phyloP scores from a whole-genome alignment of 2,888 invertebrate genomes.

The Helicoverpa assulta region DNA sequence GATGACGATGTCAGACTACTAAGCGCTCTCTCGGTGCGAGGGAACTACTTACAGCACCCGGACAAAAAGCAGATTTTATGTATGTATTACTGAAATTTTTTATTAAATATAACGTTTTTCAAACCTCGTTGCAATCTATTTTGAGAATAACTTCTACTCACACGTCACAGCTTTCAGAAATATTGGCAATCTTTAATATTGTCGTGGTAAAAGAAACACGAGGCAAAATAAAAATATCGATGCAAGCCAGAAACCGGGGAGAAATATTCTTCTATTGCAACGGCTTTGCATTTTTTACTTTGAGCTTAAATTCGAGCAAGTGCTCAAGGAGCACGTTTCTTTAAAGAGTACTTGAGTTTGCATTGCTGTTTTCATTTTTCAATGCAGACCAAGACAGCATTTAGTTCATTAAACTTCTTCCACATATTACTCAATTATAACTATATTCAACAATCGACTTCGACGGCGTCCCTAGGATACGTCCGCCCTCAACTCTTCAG shows the following conservation, averaged over 20 bases:
- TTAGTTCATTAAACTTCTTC: too few relatives aligned
- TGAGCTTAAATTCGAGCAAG: slow-evolving; percentile 9
- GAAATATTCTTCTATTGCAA: slow-evolving; percentile 21
- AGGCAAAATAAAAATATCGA: slow-evolving; percentile 18
- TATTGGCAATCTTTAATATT: slow-evolving; percentile 1
- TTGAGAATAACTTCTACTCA: not conserved
- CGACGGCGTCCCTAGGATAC: too few relatives aligned
- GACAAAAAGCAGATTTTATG: too few relatives aligned
- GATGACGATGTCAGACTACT: too few relatives aligned
- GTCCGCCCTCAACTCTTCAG: too few relatives aligned
- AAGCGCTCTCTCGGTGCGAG: too few relatives aligned
- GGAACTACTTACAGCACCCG: too few relatives aligned
- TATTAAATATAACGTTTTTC: too few relatives aligned
- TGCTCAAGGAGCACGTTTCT: not conserved
- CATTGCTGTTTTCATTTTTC: slow-evolving; percentile 1
- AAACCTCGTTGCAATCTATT: too few relatives aligned
- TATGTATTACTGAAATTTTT: too few relatives aligned
- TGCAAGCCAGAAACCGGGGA: slow-evolving; percentile 17
- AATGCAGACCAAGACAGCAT: too few relatives aligned
- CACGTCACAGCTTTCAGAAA: not conserved
- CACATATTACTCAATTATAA: not conserved
- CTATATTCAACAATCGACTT: too few relatives aligned
- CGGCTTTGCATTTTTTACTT: slow-evolving; percentile 9
- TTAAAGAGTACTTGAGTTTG: not conserved
- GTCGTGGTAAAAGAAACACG: slow-evolving; percentile 2